phyloP scores from a whole-genome alignment of 1,140 invertebrate genomes.

The Elymnias hypermnestra region DNA sequence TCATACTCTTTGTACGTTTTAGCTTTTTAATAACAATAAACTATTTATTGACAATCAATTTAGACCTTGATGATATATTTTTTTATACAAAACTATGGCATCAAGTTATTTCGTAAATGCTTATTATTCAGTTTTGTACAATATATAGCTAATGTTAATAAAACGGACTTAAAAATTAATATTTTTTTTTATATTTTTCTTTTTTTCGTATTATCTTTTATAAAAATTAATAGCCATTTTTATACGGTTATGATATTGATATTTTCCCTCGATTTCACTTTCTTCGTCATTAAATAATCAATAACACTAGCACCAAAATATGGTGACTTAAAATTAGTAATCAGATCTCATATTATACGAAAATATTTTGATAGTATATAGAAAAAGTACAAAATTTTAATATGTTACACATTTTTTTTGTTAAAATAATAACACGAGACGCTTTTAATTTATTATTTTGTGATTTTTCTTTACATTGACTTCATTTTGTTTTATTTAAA shows the following conservation, averaged over 20 bases:
- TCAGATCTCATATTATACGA: too few species aligned
- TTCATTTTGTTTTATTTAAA: too few species aligned
- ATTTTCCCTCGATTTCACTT: neutral
- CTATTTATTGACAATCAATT: slow-evolving; percentile 1
- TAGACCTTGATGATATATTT: slow-evolving; percentile 5
- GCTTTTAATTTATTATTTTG: too few species aligned
- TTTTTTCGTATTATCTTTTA: neutral
- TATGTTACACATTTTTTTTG: too few species aligned
- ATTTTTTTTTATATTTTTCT: slow-evolving; percentile 3
- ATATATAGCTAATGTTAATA: slow-evolving; percentile 4
- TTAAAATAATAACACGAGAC: too few species aligned
- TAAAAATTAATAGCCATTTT: slow-evolving; percentile 7
- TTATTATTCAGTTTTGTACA: slow-evolving; percentile 12
- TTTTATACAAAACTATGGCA: slow-evolving; percentile 13
- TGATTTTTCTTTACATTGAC: too few species aligned
- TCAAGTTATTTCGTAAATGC: slow-evolving; percentile 20
- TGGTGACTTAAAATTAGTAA: too few species aligned
- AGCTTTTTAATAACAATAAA: slow-evolving; percentile 28
- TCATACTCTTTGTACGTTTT: slow-evolving; percentile 57
- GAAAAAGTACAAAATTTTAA: too few species aligned
- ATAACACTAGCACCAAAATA: neutral
- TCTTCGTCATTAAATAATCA: neutral
- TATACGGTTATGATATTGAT: neutral
- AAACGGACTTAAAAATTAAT: slow-evolving; percentile 5
- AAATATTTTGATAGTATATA: too few species aligned